These are phyloP conservation scores for Peromyscus nudipes DNA, from an alignment of 2,797 vertebrate genomes.

Conservation along the genomic window DNA sequence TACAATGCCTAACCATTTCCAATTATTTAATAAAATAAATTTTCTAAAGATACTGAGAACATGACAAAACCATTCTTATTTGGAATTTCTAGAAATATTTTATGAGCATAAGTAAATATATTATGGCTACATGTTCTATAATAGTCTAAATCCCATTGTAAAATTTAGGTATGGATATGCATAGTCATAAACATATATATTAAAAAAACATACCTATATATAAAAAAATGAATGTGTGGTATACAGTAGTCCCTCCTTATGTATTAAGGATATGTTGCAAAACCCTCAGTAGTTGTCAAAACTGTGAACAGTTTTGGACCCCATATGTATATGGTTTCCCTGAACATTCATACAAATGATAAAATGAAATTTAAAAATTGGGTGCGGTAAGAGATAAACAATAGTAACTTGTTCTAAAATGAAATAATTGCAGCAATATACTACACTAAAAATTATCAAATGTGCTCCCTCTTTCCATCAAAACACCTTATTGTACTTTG, in stretches of 20 bases:
- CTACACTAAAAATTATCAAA: background rate
- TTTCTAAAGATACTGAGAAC: constrained; percentile 13
- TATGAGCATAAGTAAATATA: constrained; percentile 3
- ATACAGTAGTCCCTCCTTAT: background rate
- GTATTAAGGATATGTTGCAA: background rate
- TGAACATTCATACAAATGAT: background rate
- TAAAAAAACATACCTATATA: background rate
- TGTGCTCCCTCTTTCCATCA: background rate
- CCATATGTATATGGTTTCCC: background rate
- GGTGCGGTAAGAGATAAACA: background rate
- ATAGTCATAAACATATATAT: background rate
- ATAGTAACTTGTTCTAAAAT: background rate
- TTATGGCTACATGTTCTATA: background rate
- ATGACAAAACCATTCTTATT: background rate
- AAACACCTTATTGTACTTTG: background rate
- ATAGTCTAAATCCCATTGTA: background rate
- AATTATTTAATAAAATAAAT: background rate
- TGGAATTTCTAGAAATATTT: constrained; percentile 20
- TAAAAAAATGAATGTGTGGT: background rate
- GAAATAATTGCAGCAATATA: background rate
- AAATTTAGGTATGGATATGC: background rate
- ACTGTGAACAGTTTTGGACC: background rate
- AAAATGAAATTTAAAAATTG: background rate
- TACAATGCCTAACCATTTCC: background rate
- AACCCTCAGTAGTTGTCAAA: background rate